These are phyloP conservation scores for Perca fluviatilis DNA, from an alignment of 2,113 vertebrate genomes.

Conservation along the genomic window DNA sequence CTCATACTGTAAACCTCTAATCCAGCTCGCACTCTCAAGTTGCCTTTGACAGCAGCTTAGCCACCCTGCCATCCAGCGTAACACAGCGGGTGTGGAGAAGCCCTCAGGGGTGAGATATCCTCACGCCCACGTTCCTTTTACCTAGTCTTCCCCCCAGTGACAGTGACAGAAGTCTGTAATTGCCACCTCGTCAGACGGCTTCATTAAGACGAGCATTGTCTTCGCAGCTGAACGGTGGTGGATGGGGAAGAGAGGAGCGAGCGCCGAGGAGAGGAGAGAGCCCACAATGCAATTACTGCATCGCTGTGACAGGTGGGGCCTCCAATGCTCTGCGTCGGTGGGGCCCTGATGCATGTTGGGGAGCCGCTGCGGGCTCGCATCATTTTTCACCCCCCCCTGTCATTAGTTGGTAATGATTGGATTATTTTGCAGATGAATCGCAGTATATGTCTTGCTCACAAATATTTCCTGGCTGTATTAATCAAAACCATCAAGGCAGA, in stretches of 20 bases:
- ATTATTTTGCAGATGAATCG: constrained; percentile 99
- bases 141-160: constrained; percentile 80
- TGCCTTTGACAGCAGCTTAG: constrained; percentile 79
- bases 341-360: constrained; percentile 86
- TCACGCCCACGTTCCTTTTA: no score
- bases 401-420: constrained; percentile 99
- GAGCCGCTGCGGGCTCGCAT: constrained; percentile 90
- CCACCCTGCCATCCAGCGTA: constrained; percentile 71
- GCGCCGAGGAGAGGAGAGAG: constrained; percentile 71
- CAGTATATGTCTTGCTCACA: constrained; percentile 99
- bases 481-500: constrained; percentile 99
- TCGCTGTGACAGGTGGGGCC: constrained; percentile 87
- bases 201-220: constrained; percentile 91
- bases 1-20: constrained; percentile 71
- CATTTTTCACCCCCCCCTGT: constrained; percentile 96
- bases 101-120: constrained; percentile 73
- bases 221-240: constrained; percentile 86
- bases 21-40: constrained; percentile 71
- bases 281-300: constrained; percentile 89
- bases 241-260: constrained; percentile 73
- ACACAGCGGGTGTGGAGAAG: constrained; percentile 71
- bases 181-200: constrained; percentile 89
- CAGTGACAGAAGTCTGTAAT: constrained; percentile 86
- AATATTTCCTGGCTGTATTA: constrained; percentile 97
- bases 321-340: constrained; percentile 75